Base-by-base conservation (phyloP, 2,888 invertebrate genomes). In the Chloroclystis v-ata region DNA sequence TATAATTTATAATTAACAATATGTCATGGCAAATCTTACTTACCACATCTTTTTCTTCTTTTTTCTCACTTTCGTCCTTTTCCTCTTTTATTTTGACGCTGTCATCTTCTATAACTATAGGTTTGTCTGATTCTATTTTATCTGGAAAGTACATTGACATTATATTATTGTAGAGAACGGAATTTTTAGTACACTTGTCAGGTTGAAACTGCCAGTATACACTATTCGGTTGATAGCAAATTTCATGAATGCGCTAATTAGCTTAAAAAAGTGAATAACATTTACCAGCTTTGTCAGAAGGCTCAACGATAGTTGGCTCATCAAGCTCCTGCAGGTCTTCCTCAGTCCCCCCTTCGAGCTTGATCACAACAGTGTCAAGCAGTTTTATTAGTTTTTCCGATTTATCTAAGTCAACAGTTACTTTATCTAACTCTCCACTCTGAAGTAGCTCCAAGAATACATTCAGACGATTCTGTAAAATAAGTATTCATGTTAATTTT, bases 291-390 rank as follows among this genome's bases (percentile, higher is more conserved):
- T 58, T 63, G 6, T 83, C 83, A 20, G 63, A 66, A 7, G 66
- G 62, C 7, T 83, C 83, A 20, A 63, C 66, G 5, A 67, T 64
- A 20, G 67, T 57, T 9, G 92, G 91, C 61, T 92, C 90, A 63
- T 97, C 96, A n/a, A 98, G 88, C 16, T 93, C 90, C 61, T 93
- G 94, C 11, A 98, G 82, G 81, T 98, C 98, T 64, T 95, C 94
- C 35, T 96, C 95, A 0, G 92, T 92, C 0, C 96, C 96, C 12
- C 98, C 99, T 83, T 99, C 99, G 32, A 99, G 88, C 76, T 97
- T 95, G 54, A 99, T 97, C 4, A 99, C 99, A 30, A 97, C 98
- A 44, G 98, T 95, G 78, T 99, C 99, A 48, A 99, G 90, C 7
- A 99, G 87, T 59, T 94, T 93, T 38, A 98, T 91, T 41, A 99